These are phyloP conservation scores for Hoplodrina ambigua DNA, from an alignment of 2,888 invertebrate species.

Conservation along the genomic window DNA sequence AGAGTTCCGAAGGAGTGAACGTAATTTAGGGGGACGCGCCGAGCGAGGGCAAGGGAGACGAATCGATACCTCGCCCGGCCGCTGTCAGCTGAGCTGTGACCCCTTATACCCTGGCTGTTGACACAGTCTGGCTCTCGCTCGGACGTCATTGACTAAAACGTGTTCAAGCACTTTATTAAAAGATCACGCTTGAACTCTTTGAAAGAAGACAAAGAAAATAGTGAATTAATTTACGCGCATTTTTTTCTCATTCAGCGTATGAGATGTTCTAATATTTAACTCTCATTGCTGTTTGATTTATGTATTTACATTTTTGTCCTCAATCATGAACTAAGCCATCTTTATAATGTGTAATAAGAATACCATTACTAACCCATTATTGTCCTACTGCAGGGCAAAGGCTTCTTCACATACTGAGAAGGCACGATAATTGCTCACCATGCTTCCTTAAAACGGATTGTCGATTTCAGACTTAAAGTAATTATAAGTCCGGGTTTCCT, in stretches of 20 bases:
- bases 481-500: no score
- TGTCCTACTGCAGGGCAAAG: no score
- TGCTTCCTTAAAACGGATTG: no score
- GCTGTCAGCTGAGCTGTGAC: constrained; percentile 66
- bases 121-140: constrained; percentile 39
- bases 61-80: constrained; percentile 66
- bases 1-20: constrained; percentile 29
- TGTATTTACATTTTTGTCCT: background rate
- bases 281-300: background rate
- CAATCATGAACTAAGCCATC: no score
- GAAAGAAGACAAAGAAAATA: background rate
- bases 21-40: constrained; percentile 39
- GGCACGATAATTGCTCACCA: no score
- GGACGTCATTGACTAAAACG: constrained; percentile 43
- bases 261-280: background rate
- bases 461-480: no score
- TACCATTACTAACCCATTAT: no score
- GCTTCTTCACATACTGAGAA: no score
- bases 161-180: constrained; percentile 37
- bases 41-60: constrained; percentile 40
- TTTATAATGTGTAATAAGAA: no score
- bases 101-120: constrained; percentile 45
- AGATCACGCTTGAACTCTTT: constrained; percentile 16
- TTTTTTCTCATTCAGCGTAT: background rate
- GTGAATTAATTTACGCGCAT: background rate